Evolutionary conservation across 2,797 vertebrate species (phyloP), one percentile per base, ranked within the genome.

Genomic region (Chromis chromis): DNA sequence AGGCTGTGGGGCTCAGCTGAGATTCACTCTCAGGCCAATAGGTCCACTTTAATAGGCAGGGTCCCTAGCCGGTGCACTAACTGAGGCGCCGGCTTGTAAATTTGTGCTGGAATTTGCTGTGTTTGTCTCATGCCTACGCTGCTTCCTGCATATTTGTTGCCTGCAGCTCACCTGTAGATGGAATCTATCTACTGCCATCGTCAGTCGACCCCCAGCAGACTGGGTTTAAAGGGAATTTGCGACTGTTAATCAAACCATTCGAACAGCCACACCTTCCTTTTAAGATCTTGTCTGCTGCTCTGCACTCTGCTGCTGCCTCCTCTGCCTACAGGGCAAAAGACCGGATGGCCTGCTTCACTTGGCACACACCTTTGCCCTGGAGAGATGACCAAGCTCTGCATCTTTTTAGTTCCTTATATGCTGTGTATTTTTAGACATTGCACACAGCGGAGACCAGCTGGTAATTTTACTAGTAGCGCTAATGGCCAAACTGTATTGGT

Each of bases 151-250:
- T 70, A 28, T 52, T 44, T 63, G 27, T 6, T 25, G 46, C 48
- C n/a, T 46, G 46, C 59, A 36, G 33, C 22, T 68, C n/a, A 28
- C 55, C 28, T 27, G 22, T n/a, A 54, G 42, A 36, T 50, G 11
- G 36, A 70, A 60, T 42, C 40, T 52, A 50, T n/a, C 58, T 14
- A 42, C 40, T 19, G 50, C 10, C 17, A 11, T 16, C 27, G 12
- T 12, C 39, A 40, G 39, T 91, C 11, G 94, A 95, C 94, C 94
- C 94, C 91, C 95, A 95, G 94, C 94, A 95, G 94, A 94, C 94
- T 95, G 94, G 94, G 93, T 95, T 95, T 95, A 95, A 95, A 95
- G 94, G 94, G 94, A 95, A 95, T 95, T 95, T 95, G 94, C 94
- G 94, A 95, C 94, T 95, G 94, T 95, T 95, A 94, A 90, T 95